Percentiles rank a stretch among this genome's conserved stretches.
phyloP scores from a whole-genome alignment of 1,140 invertebrate genomes.

The Cotesia glomerata region DNA sequence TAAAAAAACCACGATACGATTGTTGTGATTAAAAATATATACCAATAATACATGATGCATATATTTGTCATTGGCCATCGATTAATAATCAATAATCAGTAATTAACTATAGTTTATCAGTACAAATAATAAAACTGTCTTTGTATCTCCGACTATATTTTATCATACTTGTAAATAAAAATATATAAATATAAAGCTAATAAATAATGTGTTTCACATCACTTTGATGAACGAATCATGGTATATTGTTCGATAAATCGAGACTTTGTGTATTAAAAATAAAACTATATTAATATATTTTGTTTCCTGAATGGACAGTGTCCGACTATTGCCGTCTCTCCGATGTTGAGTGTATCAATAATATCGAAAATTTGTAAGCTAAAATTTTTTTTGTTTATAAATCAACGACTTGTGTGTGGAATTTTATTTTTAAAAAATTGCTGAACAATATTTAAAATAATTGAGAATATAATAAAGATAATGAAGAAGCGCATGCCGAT shows the following conservation, averaged over 20 bases:
- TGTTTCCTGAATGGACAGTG: not conserved
- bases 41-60: no score
- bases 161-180: not conserved
- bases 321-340: not conserved
- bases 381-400: no score
- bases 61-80: no score
- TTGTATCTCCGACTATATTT: not conserved
- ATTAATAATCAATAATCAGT: no score
- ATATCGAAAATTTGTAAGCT: no score
- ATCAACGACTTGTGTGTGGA: no score
- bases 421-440: no score
- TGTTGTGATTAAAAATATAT: no score
- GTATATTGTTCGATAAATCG: conserved; percentile 4
- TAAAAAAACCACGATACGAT: not conserved
- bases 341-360: not conserved
- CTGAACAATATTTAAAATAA: no score
- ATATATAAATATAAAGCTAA: not conserved
- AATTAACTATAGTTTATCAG: not conserved
- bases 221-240: not conserved
- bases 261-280: not conserved
- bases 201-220: conserved; percentile 3
- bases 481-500: not conserved
- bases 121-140: not conserved
- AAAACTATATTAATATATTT: not conserved
- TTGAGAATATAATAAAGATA: no score